Base-by-base conservation (phyloP, 2,888 invertebrate genomes). In the Stomorhina lunata region DNA sequence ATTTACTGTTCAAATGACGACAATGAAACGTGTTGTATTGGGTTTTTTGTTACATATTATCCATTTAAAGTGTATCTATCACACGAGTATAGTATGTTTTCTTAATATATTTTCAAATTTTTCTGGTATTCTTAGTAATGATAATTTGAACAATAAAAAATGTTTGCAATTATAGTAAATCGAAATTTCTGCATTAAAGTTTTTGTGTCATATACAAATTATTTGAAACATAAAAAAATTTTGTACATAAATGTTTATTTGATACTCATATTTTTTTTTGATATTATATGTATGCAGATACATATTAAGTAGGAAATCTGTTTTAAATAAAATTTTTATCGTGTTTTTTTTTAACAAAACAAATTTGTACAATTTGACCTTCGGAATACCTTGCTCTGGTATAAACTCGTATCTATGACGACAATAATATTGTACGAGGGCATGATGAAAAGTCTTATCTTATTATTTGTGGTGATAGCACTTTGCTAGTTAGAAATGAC, bases 11-110 rank as follows among this genome's bases (percentile, higher is more conserved):
- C 48, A 66, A 48, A 68, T 68, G 76, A 68, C 66, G 79, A 40
- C 73, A 61, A 72, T 73, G 65, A 79, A 79, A 72, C 65, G 71
- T 66, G 65, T 59, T 73, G 34, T 66, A 72, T 72, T 55, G 25
- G 43, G 48, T 57, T 66, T 69, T 43, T 50, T 61, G 59, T 66
- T 59, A 59, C 37, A 72, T 78, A 65, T 71, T 17, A 59, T 37
- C 10, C n/a, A n/a, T n/a, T 43, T 12, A 48, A 37, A 61, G 34
- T 40, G 25, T 53, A 29, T 34, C 32, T 50, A 37, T 68, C 68
- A 53, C 37, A 68, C 40, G 61, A 43, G 27, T 61, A 61, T 61
- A 43, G 2, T 50, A 53, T 53, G 32, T 61, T 61, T 43, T 43
- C 9, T n/a, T 63, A 4, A 20, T 10, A 40, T 43, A 40, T 50